Evolutionary conservation across 2,797 vertebrate genomes (phyloP).

Genomic region (Urophycis tenuis): DNA sequence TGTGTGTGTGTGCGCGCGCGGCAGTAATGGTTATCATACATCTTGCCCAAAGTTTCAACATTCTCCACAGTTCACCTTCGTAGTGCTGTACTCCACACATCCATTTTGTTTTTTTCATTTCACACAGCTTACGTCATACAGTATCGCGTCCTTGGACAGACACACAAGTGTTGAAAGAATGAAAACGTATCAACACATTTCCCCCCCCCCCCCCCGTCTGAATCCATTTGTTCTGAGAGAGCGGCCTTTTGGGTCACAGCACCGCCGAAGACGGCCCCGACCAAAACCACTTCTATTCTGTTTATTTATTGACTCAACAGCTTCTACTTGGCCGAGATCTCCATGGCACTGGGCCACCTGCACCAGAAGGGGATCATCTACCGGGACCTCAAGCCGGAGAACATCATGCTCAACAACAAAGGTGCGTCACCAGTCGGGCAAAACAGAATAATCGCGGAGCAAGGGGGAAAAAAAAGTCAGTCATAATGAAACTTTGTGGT

Average conservation of each 20-base stretch:
- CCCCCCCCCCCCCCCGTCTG: not conserved
- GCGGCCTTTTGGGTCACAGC: not conserved
- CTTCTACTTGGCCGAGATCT: slow-evolving; percentile 99
- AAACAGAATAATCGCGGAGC: not conserved
- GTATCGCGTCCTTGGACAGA: not conserved
- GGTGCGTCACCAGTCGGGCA: slow-evolving; percentile 66
- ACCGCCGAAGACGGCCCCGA: not conserved
- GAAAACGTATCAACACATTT: not conserved
- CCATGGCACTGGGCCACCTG: slow-evolving; percentile 97
- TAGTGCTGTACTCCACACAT: not conserved
- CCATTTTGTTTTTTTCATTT: too few relatives aligned
- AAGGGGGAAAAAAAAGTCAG: too few relatives aligned
- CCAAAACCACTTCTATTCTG: not conserved
- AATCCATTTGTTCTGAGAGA: not conserved
- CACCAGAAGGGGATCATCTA: slow-evolving; percentile 99
- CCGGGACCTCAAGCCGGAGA: slow-evolving; percentile 97
- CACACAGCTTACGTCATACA: not conserved
- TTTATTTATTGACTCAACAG: slow-evolving; percentile 54
- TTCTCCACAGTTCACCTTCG: not conserved
- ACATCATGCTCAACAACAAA: slow-evolving; percentile 99
- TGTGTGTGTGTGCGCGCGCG: not conserved
- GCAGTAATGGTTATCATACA: not conserved
- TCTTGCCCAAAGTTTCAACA: too few relatives aligned
- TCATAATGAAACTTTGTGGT: not conserved
- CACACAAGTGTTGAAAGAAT: not conserved